Percentiles rank a stretch among this genome's conserved stretches.
Evolutionary conservation across 1,140 invertebrate genomes (phyloP).

Genomic region (Amphibalanus amphitrite): DNA sequence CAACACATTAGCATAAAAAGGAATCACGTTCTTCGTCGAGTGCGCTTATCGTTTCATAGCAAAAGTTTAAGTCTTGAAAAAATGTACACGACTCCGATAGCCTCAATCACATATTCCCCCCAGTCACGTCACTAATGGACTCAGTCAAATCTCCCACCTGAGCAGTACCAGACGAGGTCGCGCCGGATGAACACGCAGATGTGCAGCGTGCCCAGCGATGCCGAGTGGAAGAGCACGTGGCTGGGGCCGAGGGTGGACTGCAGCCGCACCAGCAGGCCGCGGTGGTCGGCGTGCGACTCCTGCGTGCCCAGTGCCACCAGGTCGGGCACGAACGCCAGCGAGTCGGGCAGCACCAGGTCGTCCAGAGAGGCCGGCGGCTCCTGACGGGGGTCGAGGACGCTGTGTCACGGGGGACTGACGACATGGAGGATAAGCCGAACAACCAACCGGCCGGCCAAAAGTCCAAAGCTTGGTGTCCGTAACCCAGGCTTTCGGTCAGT

Average conservation of each 20-base stretch:
- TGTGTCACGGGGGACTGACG: constrained; percentile 3
- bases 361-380: constrained; percentile 44
- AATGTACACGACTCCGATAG: no score
- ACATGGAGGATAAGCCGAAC: not conserved
- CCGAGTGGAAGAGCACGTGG: constrained; percentile 67
- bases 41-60: no score
- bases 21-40: no score
- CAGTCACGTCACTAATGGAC: no score
- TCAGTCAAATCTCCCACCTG: constrained; percentile 22
- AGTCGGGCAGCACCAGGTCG: constrained; percentile 68
- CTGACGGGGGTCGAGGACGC: constrained; percentile 22
- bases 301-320: constrained; percentile 82
- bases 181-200: constrained; percentile 65
- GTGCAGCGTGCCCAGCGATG: constrained; percentile 65
- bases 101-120: no score
- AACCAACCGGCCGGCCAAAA: not conserved
- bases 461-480: constrained; percentile 2
- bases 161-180: constrained; percentile 88
- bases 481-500: not conserved
- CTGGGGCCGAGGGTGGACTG: constrained; percentile 82
- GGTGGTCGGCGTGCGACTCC: constrained; percentile 47
- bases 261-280: constrained; percentile 37
- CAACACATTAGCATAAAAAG: no score
- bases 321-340: constrained; percentile 69
- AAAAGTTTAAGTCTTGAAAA: no score